Conservation (phyloP, 2,113 vertebrate species). For the Machaerirhynchus nigripectus region DNA sequence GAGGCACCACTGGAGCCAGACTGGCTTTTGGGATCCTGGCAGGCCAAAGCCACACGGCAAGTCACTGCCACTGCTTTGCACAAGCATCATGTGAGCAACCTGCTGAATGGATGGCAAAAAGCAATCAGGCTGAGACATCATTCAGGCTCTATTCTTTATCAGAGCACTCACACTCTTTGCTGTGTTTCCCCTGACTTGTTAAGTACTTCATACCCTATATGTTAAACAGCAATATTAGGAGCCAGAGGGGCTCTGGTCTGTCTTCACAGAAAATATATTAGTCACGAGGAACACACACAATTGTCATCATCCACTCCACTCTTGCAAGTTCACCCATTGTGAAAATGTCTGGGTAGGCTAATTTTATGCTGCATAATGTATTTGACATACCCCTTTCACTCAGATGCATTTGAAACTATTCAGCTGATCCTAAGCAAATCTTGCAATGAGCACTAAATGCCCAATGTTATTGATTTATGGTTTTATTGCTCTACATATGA, state of each 20-base stretch:
- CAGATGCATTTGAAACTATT: neutral
- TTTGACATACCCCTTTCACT: slow-evolving; percentile 10
- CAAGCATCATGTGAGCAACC: neutral
- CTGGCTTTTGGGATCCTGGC: neutral
- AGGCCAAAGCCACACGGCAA: accelerated
- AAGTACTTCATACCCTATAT: neutral
- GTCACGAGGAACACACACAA: neutral
- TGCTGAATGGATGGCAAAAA: neutral
- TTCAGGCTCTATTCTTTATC: neutral
- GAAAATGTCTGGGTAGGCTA: neutral
- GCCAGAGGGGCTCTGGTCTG: neutral
- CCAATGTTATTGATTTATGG: slow-evolving; percentile 9
- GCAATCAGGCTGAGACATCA: neutral
- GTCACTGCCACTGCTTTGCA: neutral
- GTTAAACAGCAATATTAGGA: neutral
- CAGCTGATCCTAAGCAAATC: slow-evolving; percentile 28
- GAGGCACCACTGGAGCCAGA: neutral
- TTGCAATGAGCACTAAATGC: neutral
- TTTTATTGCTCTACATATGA: slow-evolving; percentile 5
- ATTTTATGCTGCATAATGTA: neutral
- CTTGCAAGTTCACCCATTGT: neutral
- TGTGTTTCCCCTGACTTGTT: neutral
- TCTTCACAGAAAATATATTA: neutral
- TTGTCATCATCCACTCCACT: neutral
- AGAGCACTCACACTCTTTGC: neutral